Base-by-base conservation (phyloP, 2,113 vertebrate species). In the Myotis yumanensis region DNA sequence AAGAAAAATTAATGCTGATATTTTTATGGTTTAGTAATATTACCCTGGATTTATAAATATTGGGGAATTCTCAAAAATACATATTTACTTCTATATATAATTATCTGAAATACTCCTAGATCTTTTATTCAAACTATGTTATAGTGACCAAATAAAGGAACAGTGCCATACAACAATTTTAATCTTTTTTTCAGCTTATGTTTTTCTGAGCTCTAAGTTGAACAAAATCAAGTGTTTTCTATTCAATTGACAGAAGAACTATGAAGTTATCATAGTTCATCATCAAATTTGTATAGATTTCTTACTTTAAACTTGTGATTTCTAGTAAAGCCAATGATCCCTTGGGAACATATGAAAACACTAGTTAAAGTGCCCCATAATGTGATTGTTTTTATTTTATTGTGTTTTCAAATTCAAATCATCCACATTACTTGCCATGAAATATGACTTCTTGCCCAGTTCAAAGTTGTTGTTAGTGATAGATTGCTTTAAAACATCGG, bases 381-480 rank as follows among this genome's bases (percentile, higher is more conserved):
- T 83, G 15, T 5, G 16, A 4, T 84, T 93, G 66, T 85, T 90
- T 91, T 17, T 4, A 57, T 87, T 16, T 86, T 85, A 40, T 28
- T 48, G 37, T 86, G 20, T 35, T 6, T 82, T 54, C n/a, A n/a
- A 72, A 43, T 95, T 89, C 22, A 92, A 86, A 94, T 96, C 73
- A 68, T 81, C 22, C 59, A 43, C 66, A 28, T 85, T 94, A 22
- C 14, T 22, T 96, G 3, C 18, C 37, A 57, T 35, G 22, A 95
- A 95, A 96, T 54, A 80, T 66, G 81, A 93, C 15, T 88, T 93
- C 46, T 93, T 76, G 30, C 18, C 7, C 51, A 69, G 23, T 90
- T 91, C n/a, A 85, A 51, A 97, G 1, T 62, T 52, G 64, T 93
- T 54, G 77, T 71, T 71, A 87, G 15, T 86, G 54, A 79, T 9